These are phyloP conservation scores for Pipistrellus pipistrellus DNA, from an alignment of 2,797 vertebrate genomes.

Conservation along the genomic window DNA sequence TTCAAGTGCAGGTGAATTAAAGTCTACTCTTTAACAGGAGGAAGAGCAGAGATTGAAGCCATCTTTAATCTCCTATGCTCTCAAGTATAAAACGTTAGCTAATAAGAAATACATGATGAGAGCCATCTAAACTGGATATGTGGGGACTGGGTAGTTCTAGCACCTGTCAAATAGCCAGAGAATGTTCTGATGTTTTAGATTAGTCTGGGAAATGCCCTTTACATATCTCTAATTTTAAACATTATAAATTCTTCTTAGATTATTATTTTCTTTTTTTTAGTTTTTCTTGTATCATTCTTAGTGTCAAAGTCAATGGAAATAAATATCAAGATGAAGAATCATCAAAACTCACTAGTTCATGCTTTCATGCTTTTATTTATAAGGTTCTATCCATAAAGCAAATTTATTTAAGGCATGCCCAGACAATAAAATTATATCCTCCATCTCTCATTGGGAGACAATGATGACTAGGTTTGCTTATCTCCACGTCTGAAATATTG, in stretches of 20 bases:
- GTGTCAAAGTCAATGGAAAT: conserved; percentile 44
- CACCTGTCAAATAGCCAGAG: background rate
- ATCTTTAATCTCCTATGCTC: background rate
- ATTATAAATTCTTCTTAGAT: conserved; percentile 40
- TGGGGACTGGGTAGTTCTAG: background rate
- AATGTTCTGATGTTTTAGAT: conserved; percentile 34
- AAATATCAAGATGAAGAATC: conserved; percentile 42
- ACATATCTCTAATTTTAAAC: conserved; percentile 62
- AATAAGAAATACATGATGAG: background rate
- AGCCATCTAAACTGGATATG: background rate
- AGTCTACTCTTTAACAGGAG: background rate
- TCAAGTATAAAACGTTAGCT: background rate
- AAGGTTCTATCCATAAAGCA: background rate
- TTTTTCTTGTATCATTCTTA: conserved; percentile 7
- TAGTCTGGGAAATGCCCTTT: background rate
- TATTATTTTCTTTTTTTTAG: background rate
- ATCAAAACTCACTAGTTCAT: conserved; percentile 27
- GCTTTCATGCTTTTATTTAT: conserved; percentile 32
- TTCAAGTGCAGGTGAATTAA: background rate
- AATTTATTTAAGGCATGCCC: background rate
- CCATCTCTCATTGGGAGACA: background rate
- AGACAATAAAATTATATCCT: background rate
- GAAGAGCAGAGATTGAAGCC: background rate
- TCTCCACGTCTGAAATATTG: conserved; percentile 17
- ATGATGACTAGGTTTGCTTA: background rate